Conservation (phyloP, 2,113 vertebrate species). For the Phylloscopus whistleri region DNA sequence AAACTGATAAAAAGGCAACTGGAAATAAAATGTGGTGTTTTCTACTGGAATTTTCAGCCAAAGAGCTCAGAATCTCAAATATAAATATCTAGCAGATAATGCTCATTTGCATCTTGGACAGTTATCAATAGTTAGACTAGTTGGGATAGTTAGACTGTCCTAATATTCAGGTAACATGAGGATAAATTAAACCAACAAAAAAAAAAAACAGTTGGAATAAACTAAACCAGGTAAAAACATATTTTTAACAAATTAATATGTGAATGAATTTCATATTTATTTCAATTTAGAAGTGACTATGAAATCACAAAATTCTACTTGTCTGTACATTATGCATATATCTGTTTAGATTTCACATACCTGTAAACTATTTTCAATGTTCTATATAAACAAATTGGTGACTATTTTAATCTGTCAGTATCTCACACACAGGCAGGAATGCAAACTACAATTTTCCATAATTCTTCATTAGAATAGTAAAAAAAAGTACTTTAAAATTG, state of each 20-base stretch:
- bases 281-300: not conserved
- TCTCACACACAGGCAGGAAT: not conserved
- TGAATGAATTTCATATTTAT: not conserved
- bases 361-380: not conserved
- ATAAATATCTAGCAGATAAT: not conserved
- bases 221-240: not conserved
- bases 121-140: not conserved
- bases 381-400: not conserved
- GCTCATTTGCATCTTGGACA: not conserved
- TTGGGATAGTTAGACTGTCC: not conserved
- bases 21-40: not conserved
- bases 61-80: not conserved
- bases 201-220: not conserved
- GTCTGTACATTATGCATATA: not conserved
- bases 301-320: not conserved
- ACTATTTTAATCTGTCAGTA: not conserved
- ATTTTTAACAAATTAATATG: not conserved
- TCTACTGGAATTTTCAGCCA: not conserved
- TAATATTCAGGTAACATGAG: not conserved
- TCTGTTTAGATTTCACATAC: not conserved
- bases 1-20: not conserved
- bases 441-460: not conserved
- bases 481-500: not conserved
- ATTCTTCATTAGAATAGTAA: not conserved
- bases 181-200: not conserved